These are phyloP conservation scores for Drosophila ezoana DNA, from an alignment of 2,888 invertebrate species.

Conservation along the genomic window DNA sequence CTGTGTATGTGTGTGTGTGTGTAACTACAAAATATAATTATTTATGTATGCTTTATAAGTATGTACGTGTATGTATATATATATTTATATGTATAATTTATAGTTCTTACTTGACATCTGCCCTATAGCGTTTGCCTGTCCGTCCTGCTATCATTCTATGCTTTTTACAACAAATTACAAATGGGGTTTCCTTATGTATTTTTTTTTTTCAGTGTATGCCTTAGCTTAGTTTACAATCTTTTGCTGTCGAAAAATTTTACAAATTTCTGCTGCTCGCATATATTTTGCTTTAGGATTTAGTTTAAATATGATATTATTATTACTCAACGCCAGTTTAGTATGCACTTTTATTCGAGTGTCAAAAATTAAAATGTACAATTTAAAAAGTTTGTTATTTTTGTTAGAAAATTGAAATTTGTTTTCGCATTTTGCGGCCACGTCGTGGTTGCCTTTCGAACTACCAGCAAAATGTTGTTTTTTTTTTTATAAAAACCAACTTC, in stretches of 20 bases:
- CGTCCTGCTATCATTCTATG: constrained; percentile 33
- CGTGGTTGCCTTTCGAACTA: not conserved
- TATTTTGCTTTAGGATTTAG: constrained; percentile 21
- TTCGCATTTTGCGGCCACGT: not conserved
- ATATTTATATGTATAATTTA: constrained; percentile 56
- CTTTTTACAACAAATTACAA: constrained; percentile 81
- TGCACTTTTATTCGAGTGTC: constrained; percentile 35
- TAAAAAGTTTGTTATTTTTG: constrained; percentile 12
- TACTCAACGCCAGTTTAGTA: constrained; percentile 21
- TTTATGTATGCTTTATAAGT: constrained; percentile 67
- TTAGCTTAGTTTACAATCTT: constrained; percentile 67
- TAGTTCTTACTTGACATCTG: constrained; percentile 63
- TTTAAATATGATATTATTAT: constrained; percentile 47
- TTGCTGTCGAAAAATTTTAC: constrained; percentile 68
- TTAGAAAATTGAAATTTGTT: constrained; percentile 32
- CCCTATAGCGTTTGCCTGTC: constrained; percentile 39
- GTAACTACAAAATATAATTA: constrained; percentile 75
- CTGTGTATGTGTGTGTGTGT: constrained; percentile 27
- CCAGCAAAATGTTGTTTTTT: constrained; percentile 21
- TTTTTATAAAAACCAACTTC: constrained; percentile 40
- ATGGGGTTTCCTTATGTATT: constrained; percentile 38
- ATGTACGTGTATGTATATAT: constrained; percentile 62
- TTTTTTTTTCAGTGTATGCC: constrained; percentile 38
- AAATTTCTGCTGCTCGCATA: constrained; percentile 59
- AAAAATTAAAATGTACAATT: constrained; percentile 64